Evolutionary conservation across 2,113 vertebrate genomes (phyloP), one percentile per base, ranked within the genome.

Genomic region (Hyperoodon ampullatus): DNA sequence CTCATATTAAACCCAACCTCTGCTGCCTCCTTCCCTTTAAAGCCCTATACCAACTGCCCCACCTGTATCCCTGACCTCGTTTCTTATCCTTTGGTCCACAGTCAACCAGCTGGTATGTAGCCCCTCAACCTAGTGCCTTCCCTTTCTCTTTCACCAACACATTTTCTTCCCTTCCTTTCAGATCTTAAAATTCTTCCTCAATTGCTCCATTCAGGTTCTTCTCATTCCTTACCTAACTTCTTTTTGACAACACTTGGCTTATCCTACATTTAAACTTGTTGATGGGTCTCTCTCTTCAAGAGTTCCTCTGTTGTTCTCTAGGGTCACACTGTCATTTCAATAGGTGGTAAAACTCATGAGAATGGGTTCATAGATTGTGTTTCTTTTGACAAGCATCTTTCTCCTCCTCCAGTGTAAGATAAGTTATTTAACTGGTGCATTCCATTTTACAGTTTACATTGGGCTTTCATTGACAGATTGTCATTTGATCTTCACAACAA

Each of bases 401-500:
- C 35, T 91, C 33, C 72, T 58, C 77, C 72, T 82, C 82, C 84
- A 50, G 0, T 35, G 23, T 28, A 61, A 81, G 60, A 33, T 28
- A 50, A 80, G 63, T 87, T 58, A 61, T 35, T 90, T 47, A 74
- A 91, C 13, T 47, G 80, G 47, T 96, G 65, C 58, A 53, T 96
- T 72, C 65, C 58, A 15, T 81, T 84, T 84, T 83, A 44, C 1
- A 78, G 61, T 82, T 82, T 75, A 83, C 44, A 80, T 1, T 58
- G 53, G 44, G 66, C 33, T 85, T 92, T 93, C 60, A 19, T 1
- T 55, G 88, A 55, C 77, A 72, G 58, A 19, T 28, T 75, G 66
- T 58, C 75, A 55, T 58, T 42, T 78, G 80, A 39, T 85, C 93
- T 90, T 96, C 30, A 61, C 39, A 70, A 81, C n/a, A 63, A 84